Percentiles rank a stretch among this genome's conserved stretches.
phyloP scores from a whole-genome alignment of 2,797 vertebrate species.

The Nannoperca australis region DNA sequence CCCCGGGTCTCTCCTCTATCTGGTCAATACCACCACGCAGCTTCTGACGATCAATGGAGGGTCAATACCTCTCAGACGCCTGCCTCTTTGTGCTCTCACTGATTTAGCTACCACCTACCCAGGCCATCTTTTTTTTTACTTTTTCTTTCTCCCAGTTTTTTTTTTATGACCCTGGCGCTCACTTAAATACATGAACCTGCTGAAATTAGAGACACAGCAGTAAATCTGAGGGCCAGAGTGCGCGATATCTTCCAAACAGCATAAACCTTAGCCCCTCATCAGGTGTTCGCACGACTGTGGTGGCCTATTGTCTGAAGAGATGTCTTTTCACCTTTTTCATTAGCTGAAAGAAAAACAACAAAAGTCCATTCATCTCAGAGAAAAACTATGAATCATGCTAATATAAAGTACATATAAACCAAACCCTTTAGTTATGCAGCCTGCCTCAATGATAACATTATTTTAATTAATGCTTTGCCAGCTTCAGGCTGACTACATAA shows the following conservation, averaged over 20 bases:
- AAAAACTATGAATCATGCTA: slow-evolving; percentile 3
- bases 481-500: slow-evolving; percentile 16
- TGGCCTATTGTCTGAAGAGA: slow-evolving; percentile 40
- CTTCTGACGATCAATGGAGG: slow-evolving; percentile 87
- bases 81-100: slow-evolving; percentile 88
- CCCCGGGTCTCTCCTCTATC: slow-evolving; percentile 85
- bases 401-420: neutral
- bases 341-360: slow-evolving; percentile 16
- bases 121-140: slow-evolving; percentile 66
- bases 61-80: slow-evolving; percentile 91
- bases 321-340: slow-evolving; percentile 17
- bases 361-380: slow-evolving; percentile 3
- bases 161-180: slow-evolving; percentile 79
- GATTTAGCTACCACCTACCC: slow-evolving; percentile 88
- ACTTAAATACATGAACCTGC: slow-evolving; percentile 82
- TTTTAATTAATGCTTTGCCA: slow-evolving; percentile 15
- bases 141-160: slow-evolving; percentile 61
- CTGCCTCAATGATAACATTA: slow-evolving; percentile 10
- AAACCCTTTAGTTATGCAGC: slow-evolving; percentile 3
- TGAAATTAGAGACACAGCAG: slow-evolving; percentile 80
- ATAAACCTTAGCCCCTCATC: slow-evolving; percentile 63
- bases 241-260: slow-evolving; percentile 68
- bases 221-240: slow-evolving; percentile 77
- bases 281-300: slow-evolving; percentile 36
- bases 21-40: slow-evolving; percentile 88